Evolutionary conservation across 2,797 vertebrate species (phyloP).

Genomic region (Rhynchotus rufescens): DNA sequence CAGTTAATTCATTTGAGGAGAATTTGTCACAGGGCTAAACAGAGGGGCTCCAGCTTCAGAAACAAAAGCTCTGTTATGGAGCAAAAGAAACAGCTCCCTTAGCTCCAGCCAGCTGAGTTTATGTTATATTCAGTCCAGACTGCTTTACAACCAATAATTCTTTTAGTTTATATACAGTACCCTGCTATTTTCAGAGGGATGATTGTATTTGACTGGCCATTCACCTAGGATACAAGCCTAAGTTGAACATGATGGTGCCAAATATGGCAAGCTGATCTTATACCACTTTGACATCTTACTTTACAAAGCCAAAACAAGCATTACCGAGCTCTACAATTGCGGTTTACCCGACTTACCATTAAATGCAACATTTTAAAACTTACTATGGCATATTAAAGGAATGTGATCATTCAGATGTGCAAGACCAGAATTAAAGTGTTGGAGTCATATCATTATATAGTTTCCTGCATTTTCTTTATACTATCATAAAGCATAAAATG

Average conservation of each 20-base stretch:
- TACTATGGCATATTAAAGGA: slow-evolving; percentile 50
- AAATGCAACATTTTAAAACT: slow-evolving; percentile 52
- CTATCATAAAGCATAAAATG: slow-evolving; percentile 12
- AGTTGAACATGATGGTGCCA: neutral
- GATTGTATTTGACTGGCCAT: slow-evolving; percentile 35
- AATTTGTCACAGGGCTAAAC: slow-evolving; percentile 29
- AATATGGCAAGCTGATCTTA: slow-evolving; percentile 54
- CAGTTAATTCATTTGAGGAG: neutral
- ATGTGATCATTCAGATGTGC: slow-evolving; percentile 60
- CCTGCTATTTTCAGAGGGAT: slow-evolving; percentile 45
- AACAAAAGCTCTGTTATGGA: slow-evolving; percentile 43
- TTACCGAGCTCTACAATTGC: slow-evolving; percentile 50
- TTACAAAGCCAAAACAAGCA: slow-evolving; percentile 56
- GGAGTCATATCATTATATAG: slow-evolving; percentile 62
- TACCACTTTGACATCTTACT: slow-evolving; percentile 63
- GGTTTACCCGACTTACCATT: slow-evolving; percentile 57
- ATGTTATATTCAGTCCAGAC: slow-evolving; percentile 29
- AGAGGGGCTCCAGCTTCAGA: slow-evolving; percentile 5
- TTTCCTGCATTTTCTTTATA: slow-evolving; percentile 48
- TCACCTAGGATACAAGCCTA: slow-evolving; percentile 31
- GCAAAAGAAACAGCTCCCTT: slow-evolving; percentile 1
- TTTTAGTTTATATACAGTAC: slow-evolving; percentile 26
- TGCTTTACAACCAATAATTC: slow-evolving; percentile 61
- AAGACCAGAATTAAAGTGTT: slow-evolving; percentile 58
- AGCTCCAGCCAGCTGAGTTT: slow-evolving; percentile 32